Evolutionary conservation across 2,113 vertebrate genomes (phyloP), one percentile per base, ranked within the genome.

Genomic region (Taurulus bubalis): DNA sequence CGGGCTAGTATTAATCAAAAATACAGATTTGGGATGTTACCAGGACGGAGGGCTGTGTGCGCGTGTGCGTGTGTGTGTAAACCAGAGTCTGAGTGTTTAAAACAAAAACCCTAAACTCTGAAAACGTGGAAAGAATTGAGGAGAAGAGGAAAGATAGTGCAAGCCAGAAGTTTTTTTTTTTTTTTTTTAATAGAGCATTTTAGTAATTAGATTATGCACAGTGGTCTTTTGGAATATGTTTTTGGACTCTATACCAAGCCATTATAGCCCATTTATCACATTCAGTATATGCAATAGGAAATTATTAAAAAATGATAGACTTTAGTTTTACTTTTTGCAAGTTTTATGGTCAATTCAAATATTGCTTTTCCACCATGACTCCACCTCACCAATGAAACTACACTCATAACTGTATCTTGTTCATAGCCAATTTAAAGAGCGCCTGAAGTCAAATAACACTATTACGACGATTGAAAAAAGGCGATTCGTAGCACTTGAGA

Each of bases 1-100:
- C 0, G 2, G 90, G 85, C 85, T 51, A 71, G 85, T 83, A 93
- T 94, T 92, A 92, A 93, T 94, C 92, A 93, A 71, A 91, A 91
- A 92, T 85, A 90, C 85, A 88, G 87, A 85, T 90, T 87, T 65
- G 82, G 85, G 84, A 87, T 91, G 79, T 77, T 86, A 90, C 72
- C 66, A 59, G 51, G 55, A 90, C 72, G 67, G 77, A 81, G 30
- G 58, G 60, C 42, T 86, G 26, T 38, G 26, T 22, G 28, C 22
- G 42, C 32, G 65, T 79, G 71, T 55, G 36, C 30, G 55, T 38
- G 28, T 24, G 24, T 28, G 20, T 58, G 36, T 36, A 65, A 79
- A 67, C n/a, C 10, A 71, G 28, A 15, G 53, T 55, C 22, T 24
- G 9, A 24, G 16, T 22, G 11, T 56, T 30, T 22, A 16, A 63